A percentile compares a stretch with the other conserved stretches of the same genome.
Conservation (phyloP, 2,113 vertebrate genomes). For the Cyprinodon variegatus region DNA sequence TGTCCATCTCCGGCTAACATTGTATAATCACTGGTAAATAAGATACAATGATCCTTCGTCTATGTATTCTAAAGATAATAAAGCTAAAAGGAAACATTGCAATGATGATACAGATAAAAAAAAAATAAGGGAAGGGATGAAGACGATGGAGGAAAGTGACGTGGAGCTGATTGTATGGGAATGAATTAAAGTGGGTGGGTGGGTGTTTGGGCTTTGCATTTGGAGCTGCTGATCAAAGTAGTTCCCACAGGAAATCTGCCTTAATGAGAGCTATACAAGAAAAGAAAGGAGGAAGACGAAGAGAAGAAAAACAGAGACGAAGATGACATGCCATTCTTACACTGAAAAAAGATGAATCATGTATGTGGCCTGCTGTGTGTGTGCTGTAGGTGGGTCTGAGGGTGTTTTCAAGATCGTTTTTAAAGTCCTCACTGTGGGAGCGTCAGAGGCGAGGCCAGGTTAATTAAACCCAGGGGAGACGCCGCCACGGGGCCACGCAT, state of each 20-base stretch:
- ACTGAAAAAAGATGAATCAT: constrained; percentile 50
- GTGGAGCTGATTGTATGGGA: constrained; percentile 49
- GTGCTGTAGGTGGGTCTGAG: constrained; percentile 43
- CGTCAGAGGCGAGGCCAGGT: constrained; percentile 78
- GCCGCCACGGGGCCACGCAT: constrained; percentile 56
- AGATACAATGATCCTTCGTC: too few species aligned
- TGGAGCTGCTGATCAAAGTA: constrained; percentile 77
- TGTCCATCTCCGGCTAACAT: too few species aligned
- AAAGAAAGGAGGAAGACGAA: constrained; percentile 57
- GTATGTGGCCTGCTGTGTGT: constrained; percentile 30
- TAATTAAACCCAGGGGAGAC: constrained; percentile 83
- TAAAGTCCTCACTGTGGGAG: constrained; percentile 77
- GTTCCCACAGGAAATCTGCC: constrained; percentile 63
- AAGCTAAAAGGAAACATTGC: constrained; percentile 38
- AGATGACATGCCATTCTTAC: constrained; percentile 48
- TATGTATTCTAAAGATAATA: too few species aligned
- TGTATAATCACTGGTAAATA: too few species aligned
- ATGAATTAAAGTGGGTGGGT: constrained; percentile 58
- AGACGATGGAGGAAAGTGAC: constrained; percentile 56
- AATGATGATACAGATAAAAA: constrained; percentile 45
- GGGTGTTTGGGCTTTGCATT: constrained; percentile 65
- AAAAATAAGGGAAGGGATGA: constrained; percentile 4
- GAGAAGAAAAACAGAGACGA: constrained; percentile 53
- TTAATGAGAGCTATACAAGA: constrained; percentile 74
- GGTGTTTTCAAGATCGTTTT: constrained; percentile 70